Evolutionary conservation across 2,113 vertebrate genomes (phyloP).

Genomic region (Dromiciops gliroides): DNA sequence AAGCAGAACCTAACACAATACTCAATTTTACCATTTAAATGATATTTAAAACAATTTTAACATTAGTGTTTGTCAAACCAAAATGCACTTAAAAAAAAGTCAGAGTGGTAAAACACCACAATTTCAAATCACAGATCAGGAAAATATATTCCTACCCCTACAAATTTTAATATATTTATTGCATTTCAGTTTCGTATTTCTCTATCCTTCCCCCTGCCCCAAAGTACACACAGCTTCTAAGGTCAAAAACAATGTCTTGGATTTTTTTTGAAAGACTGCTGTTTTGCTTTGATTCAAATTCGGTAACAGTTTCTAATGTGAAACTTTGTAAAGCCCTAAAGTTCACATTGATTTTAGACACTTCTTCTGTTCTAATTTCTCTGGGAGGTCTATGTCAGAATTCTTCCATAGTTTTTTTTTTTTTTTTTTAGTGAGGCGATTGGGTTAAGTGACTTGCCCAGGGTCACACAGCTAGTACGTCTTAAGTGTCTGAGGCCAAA

Average conservation of each 20-base stretch:
- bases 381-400: background rate
- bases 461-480: too few species aligned
- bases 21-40: background rate
- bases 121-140: rapidly evolving
- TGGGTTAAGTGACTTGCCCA: too few species aligned
- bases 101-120: background rate
- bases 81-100: rapidly evolving
- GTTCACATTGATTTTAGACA: background rate
- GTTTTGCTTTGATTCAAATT: background rate
- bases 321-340: background rate
- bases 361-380: background rate
- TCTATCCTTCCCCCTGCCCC: background rate
- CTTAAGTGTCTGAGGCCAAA: too few species aligned
- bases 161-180: background rate
- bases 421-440: too few species aligned
- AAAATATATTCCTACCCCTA: background rate
- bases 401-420: too few species aligned
- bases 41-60: background rate
- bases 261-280: background rate
- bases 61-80: rapidly evolving
- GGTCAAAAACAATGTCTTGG: background rate
- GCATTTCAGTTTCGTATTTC: background rate
- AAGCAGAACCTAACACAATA: rapidly evolving
- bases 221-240: background rate
- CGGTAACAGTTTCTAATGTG: background rate